Conservation (phyloP, 2,888 invertebrate genomes). For the Leucophora obtusa region DNA sequence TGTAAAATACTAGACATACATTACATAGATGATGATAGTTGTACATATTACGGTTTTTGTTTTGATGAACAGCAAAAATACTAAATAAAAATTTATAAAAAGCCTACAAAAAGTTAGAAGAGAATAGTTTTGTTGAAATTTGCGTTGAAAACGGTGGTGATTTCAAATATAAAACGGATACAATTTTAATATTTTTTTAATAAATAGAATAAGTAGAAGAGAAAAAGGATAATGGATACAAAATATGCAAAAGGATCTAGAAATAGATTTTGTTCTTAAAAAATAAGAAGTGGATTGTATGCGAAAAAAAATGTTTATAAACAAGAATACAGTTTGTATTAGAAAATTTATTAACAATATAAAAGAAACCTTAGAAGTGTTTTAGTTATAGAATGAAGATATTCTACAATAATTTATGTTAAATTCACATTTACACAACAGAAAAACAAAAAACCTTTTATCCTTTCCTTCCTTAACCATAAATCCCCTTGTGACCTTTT, state of each 20-base stretch:
- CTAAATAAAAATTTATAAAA: conserved; percentile 58
- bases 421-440: not conserved
- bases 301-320: not conserved
- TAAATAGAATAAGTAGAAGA: too few relatives aligned
- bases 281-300: not conserved
- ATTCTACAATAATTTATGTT: conserved; percentile 14
- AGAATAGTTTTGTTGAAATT: conserved; percentile 60
- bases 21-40: conserved; percentile 12
- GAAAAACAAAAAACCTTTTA: not conserved
- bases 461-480: conserved; percentile 9
- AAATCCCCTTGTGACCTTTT: not conserved
- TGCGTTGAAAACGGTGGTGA: conserved; percentile 61
- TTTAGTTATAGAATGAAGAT: conserved; percentile 6
- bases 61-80: conserved; percentile 22
- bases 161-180: conserved; percentile 39
- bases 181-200: not conserved
- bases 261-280: not conserved
- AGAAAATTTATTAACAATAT: conserved; percentile 16
- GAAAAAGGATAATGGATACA: conserved; percentile 31
- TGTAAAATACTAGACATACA: conserved; percentile 5
- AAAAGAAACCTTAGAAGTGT: conserved; percentile 63
- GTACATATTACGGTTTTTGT: conserved; percentile 27
- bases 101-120: conserved; percentile 59
- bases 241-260: conserved; percentile 32
- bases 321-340: not conserved